Base-by-base conservation (phyloP, 1,140 invertebrate species). In the Drosophila littoralis region DNA sequence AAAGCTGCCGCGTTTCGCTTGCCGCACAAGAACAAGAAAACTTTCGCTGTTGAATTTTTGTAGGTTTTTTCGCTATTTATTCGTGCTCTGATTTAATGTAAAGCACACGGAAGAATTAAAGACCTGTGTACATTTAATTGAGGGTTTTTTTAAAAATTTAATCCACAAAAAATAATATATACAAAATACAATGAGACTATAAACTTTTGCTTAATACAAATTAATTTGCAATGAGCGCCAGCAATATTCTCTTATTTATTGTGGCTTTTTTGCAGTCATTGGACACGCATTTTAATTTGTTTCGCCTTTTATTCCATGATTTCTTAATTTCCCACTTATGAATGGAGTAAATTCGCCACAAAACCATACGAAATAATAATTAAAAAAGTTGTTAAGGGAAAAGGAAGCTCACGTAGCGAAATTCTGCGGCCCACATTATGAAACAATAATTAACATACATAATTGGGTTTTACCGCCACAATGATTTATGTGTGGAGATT, bases 271-370 rank as follows among this genome's bases (percentile, higher is more conserved):
- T n/a, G 0, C 48, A 63, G 51, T 38, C 59, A 50, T 9, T 51
- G 40, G 54, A 57, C 57, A 40, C 59, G 36, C 65, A 59, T 60
- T 72, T 72, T 59, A 59, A 63, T 63, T 70, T 35, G 8, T 42
- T 55, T 17, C 55, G 38, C 42, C 48, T 35, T 43, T 54, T 65
- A 40, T 48, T 67, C 40, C 9, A 54, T 72, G 55, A 65, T 48
- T 75, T 72, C 68, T 54, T 75, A 65, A 75, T 65, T 72, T 52
- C 40, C 40, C 67, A 75, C 60, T 65, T 64, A 65, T 50, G 38
- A 22, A 55, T 48, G 48, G 38, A 66, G 59, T 36, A n/a, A 40
- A 52, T 38, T 57, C 7, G 63, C 38, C 45, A n/a, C 15, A 32
- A 35, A n/a, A 33, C 8, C 46, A 35, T 2, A 33, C 57, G 33